These are phyloP conservation scores for Biston betularia DNA, from an alignment of 2,888 invertebrate genomes.

Conservation along the genomic window DNA sequence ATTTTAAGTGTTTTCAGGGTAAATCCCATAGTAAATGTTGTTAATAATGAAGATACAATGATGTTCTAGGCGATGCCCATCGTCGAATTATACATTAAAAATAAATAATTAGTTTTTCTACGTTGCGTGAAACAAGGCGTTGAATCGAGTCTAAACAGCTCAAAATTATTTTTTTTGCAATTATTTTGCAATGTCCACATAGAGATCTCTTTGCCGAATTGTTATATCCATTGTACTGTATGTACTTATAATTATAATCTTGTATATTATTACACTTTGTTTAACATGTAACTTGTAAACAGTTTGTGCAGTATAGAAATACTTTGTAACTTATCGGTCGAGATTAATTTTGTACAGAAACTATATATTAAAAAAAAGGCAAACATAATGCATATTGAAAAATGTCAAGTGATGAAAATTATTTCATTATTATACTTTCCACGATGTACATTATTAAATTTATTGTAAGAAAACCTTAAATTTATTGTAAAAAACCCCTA, in stretches of 20 bases:
- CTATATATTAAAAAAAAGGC: conserved; percentile 25
- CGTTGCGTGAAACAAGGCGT: neutral
- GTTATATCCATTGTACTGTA: conserved; percentile 28
- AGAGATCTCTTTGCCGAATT: conserved; percentile 46
- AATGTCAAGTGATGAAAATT: conserved; percentile 35
- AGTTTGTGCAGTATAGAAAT: conserved; percentile 21
- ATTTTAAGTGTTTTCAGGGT: too few relatives aligned
- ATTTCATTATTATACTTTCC: neutral
- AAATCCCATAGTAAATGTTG: too few relatives aligned
- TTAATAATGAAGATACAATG: too few relatives aligned
- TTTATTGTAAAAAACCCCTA: too few relatives aligned
- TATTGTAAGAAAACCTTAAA: too few relatives aligned
- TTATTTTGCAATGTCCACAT: conserved; percentile 14
- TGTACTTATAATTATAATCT: conserved; percentile 34
- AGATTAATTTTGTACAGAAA: conserved; percentile 40
- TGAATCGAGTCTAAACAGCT: neutral
- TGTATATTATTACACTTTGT: conserved; percentile 35
- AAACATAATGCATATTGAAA: conserved; percentile 6
- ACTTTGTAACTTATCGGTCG: conserved; percentile 20
- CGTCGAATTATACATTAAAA: neutral
- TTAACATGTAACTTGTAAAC: conserved; percentile 21
- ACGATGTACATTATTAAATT: neutral
- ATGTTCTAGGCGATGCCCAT: neutral
- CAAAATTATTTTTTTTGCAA: conserved; percentile 10
- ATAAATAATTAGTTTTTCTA: neutral